phyloP scores from a whole-genome alignment of 1,140 invertebrate genomes.

The Drosophila guanche region DNA sequence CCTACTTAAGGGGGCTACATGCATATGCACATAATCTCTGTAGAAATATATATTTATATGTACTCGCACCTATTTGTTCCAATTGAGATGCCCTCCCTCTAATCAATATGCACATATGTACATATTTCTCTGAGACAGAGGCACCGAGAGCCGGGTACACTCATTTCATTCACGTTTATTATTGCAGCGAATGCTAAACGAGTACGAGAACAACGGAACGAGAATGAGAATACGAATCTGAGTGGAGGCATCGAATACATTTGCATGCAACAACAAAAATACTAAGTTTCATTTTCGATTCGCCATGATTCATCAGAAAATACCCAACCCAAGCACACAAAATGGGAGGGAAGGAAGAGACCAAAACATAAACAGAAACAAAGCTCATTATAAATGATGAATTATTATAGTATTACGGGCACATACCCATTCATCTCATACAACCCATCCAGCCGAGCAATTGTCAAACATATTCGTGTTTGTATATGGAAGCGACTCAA shows the following conservation, averaged over 20 bases:
- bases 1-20: background rate
- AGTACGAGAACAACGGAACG: constrained; percentile 26
- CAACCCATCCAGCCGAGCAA: constrained; percentile 16
- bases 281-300: constrained; percentile 24
- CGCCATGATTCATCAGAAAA: constrained; percentile 62
- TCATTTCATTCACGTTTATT: constrained; percentile 60
- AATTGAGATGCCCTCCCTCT: constrained; percentile 32
- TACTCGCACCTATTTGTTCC: constrained; percentile 6
- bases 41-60: constrained; percentile 6
- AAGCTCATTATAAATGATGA: constrained; percentile 38
- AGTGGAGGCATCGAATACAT: constrained; percentile 27
- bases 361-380: constrained; percentile 16
- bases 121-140: constrained; percentile 14
- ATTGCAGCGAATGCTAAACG: constrained; percentile 56
- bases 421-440: constrained; percentile 4
- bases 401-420: constrained; percentile 38
- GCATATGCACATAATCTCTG: background rate
- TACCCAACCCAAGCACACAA: constrained; percentile 16
- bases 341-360: constrained; percentile 3
- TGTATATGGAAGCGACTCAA: constrained; percentile 45
- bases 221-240: constrained; percentile 15
- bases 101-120: constrained; percentile 76
- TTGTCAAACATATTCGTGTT: constrained; percentile 61
- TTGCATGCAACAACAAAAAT: constrained; percentile 36
- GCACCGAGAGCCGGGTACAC: constrained; percentile 11